Conservation (phyloP, 2,113 vertebrate species). For the Siphamia tubifer region DNA sequence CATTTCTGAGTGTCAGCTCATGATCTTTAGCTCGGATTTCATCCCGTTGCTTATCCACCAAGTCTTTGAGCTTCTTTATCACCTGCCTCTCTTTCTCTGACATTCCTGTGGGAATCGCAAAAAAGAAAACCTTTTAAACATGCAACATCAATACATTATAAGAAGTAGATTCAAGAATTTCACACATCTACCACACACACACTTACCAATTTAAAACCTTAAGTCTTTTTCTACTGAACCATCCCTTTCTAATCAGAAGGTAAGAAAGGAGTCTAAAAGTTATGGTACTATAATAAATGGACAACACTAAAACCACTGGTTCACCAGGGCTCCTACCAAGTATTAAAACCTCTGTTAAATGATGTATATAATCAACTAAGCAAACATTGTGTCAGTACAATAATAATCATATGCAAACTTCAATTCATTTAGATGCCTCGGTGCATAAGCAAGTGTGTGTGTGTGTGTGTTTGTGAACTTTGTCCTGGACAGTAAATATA, state of each 20-base stretch:
- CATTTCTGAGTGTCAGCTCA: constrained; percentile 85
- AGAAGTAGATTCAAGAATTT: background rate
- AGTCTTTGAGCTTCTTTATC: constrained; percentile 89
- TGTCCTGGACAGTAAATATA: constrained; percentile 29
- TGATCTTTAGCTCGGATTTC: constrained; percentile 90
- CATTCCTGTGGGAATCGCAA: constrained; percentile 75
- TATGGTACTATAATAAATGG: too few species aligned
- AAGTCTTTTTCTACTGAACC: too few species aligned
- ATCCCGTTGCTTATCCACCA: constrained; percentile 90
- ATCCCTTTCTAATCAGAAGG: too few species aligned
- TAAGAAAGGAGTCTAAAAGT: too few species aligned
- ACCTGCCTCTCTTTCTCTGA: constrained; percentile 87
- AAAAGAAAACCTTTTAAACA: background rate
- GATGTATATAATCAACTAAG: background rate
- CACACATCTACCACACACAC: too few species aligned
- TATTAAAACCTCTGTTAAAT: background rate
- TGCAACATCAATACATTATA: background rate
- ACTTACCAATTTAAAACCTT: too few species aligned
- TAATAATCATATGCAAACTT: background rate
- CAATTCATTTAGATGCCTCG: background rate
- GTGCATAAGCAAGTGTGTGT: background rate
- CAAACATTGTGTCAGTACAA: background rate
- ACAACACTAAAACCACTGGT: too few species aligned
- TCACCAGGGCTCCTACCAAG: background rate
- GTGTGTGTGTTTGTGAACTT: constrained; percentile 4